Conservation (phyloP, 2,797 vertebrate genomes). For the Gallirallus australis region DNA sequence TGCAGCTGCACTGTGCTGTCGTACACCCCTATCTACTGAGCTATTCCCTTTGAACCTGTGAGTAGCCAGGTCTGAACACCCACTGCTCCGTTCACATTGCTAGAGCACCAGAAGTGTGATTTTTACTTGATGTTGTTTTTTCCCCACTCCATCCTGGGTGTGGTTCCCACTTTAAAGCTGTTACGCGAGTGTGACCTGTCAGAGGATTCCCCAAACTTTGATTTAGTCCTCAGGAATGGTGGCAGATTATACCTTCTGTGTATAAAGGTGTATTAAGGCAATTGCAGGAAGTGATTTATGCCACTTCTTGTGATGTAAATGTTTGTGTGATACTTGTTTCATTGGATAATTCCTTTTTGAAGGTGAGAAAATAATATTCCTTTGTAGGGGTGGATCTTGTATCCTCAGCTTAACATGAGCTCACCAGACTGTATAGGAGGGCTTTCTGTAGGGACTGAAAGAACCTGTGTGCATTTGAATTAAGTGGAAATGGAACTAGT, state of each 20-base stretch:
- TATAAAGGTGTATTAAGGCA: neutral
- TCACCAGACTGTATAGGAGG: neutral
- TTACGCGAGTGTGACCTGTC: fast-evolving
- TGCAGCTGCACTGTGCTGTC: neutral
- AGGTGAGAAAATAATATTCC: neutral
- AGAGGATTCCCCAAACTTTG: neutral
- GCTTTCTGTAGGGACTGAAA: neutral
- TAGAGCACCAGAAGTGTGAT: neutral
- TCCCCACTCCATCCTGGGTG: fast-evolving
- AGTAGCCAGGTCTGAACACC: neutral
- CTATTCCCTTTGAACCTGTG: neutral
- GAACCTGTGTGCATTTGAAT: neutral
- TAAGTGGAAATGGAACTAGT: neutral
- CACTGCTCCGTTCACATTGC: neutral
- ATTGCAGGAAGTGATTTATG: neutral
- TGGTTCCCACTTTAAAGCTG: neutral
- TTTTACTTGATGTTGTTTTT: neutral
- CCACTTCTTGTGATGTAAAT: fast-evolving
- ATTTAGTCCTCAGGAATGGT: fast-evolving
- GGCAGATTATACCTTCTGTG: neutral
- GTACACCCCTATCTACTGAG: neutral
- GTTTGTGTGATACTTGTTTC: neutral
- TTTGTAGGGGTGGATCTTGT: neutral
- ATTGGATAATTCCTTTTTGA: neutral
- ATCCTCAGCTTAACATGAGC: neutral